A percentile compares a stretch with the other conserved stretches of the same genome.
Conservation (phyloP, 2,888 invertebrate species). For the Drymonia ruficornis region DNA sequence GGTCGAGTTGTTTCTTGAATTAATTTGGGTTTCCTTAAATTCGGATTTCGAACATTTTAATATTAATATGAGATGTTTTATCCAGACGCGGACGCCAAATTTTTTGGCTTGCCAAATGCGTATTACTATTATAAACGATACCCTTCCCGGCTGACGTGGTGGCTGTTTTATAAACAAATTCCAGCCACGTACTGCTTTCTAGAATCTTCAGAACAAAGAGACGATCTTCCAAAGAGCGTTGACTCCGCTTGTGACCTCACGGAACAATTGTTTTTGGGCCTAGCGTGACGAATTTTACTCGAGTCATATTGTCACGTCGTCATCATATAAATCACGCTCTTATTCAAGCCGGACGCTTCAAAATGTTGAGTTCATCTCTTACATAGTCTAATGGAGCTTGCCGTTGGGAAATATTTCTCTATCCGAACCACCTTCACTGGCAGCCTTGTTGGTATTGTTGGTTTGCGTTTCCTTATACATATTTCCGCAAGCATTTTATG, state of each 20-base stretch:
- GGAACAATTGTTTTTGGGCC: conserved; percentile 53
- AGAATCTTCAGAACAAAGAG: conserved; percentile 52
- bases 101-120: conserved; percentile 42
- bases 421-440: conserved; percentile 69
- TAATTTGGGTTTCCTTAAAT: conserved; percentile 24
- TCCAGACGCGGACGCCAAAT: conserved; percentile 41
- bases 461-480: conserved; percentile 68
- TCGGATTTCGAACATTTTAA: neutral
- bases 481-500: conserved; percentile 63
- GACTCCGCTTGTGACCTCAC: conserved; percentile 48
- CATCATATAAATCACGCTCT: conserved; percentile 47
- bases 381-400: conserved; percentile 40
- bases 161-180: conserved; percentile 43
- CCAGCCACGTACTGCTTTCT: conserved; percentile 52
- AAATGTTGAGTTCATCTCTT: conserved; percentile 28
- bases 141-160: conserved; percentile 29
- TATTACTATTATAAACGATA: conserved; percentile 45
- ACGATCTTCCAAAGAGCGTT: conserved; percentile 50
- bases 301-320: conserved; percentile 52
- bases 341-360: conserved; percentile 30
- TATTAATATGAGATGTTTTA: conserved; percentile 20
- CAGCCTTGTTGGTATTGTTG: conserved; percentile 68
- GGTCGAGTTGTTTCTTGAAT: conserved; percentile 19
- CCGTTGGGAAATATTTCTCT: conserved; percentile 64
- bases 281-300: conserved; percentile 53